Evolutionary conservation across 2,888 invertebrate genomes (phyloP).

Genomic region (Netelia virgata): DNA sequence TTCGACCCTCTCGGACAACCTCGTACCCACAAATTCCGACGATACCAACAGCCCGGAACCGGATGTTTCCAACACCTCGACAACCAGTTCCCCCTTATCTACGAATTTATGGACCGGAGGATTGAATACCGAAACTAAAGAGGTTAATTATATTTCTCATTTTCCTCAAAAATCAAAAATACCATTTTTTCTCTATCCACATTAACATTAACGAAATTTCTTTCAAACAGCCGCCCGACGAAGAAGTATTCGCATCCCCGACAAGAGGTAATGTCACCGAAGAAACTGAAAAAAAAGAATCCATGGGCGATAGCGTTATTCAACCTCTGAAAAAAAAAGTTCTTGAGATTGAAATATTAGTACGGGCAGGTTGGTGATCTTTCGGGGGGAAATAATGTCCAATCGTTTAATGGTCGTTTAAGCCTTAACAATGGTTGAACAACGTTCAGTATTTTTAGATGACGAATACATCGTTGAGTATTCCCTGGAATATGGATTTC

Average conservation of each 20-base stretch:
- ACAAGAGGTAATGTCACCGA: constrained; percentile 73
- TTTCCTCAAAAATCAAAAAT: constrained; percentile 45
- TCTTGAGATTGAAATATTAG: constrained; percentile 87
- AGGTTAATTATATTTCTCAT: constrained; percentile 59
- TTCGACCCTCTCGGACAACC: constrained; percentile 80
- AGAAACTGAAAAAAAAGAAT: constrained; percentile 71
- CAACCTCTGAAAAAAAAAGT: constrained; percentile 84
- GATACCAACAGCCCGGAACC: constrained; percentile 75
- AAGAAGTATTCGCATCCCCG: constrained; percentile 58
- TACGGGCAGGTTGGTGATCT: constrained; percentile 86
- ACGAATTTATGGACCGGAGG: constrained; percentile 79
- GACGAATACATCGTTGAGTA: constrained; percentile 99
- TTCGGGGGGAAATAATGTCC: not conserved
- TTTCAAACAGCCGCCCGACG: constrained; percentile 47
- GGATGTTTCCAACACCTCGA: constrained; percentile 78
- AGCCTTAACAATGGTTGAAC: constrained; percentile 46
- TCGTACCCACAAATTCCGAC: constrained; percentile 81
- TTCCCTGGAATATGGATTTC: constrained; percentile 98
- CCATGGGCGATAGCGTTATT: constrained; percentile 74
- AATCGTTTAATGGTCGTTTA: not conserved
- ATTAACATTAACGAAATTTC: constrained; percentile 1
- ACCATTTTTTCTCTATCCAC: not conserved
- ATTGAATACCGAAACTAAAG: constrained; percentile 71
- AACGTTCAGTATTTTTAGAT: constrained; percentile 88
- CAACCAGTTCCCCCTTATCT: constrained; percentile 76